Conservation (phyloP, 2,797 vertebrate genomes). For the Lepus townsendii region DNA sequence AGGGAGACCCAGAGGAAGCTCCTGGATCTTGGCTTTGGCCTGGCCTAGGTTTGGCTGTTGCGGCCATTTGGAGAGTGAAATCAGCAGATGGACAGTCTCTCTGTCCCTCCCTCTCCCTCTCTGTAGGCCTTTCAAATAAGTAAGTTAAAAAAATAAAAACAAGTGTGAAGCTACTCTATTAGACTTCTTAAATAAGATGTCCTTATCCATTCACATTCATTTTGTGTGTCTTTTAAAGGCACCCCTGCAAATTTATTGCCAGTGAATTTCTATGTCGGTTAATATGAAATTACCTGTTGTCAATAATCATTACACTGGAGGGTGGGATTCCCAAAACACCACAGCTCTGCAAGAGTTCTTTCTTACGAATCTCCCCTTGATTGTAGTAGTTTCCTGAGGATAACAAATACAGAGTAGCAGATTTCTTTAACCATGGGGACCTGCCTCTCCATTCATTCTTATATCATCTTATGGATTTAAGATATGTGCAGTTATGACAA, state of each 20-base stretch:
- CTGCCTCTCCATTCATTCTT: neutral
- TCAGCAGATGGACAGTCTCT: too few relatives aligned
- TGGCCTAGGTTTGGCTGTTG: too few relatives aligned
- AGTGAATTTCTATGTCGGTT: conserved; percentile 41
- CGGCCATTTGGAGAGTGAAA: too few relatives aligned
- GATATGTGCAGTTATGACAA: conserved; percentile 2
- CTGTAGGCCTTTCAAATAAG: too few relatives aligned
- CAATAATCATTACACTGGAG: conserved; percentile 91
- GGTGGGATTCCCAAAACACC: conserved; percentile 93
- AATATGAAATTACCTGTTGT: conserved; percentile 93
- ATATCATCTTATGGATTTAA: neutral
- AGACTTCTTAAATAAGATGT: conserved; percentile 49
- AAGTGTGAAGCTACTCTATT: conserved; percentile 46
- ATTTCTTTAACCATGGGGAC: conserved; percentile 51
- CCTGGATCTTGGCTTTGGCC: too few relatives aligned
- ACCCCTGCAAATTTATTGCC: neutral
- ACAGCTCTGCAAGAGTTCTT: conserved; percentile 96
- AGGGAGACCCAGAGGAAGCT: too few relatives aligned
- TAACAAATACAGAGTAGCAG: conserved; percentile 79
- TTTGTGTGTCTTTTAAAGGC: conserved; percentile 5
- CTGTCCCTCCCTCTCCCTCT: too few relatives aligned
- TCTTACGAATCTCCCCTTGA: conserved; percentile 94
- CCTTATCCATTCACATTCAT: neutral
- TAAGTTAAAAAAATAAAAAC: neutral
- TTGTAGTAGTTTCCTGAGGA: conserved; percentile 96